Evolutionary conservation across 2,113 vertebrate species (phyloP).

Genomic region (Helogale parvula): DNA sequence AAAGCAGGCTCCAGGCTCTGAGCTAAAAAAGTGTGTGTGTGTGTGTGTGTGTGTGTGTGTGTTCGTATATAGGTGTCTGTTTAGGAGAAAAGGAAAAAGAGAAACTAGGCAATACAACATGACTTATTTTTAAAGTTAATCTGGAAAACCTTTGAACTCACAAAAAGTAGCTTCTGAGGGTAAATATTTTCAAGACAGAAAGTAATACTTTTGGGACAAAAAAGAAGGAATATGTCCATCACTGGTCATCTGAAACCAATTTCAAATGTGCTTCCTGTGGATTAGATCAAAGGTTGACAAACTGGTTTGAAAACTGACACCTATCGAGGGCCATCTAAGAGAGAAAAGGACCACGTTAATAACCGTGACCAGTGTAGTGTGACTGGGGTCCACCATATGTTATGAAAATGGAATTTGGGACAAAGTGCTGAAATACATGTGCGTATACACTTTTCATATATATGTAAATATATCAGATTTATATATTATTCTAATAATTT

Average conservation of each 20-base stretch:
- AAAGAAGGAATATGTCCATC: not conserved
- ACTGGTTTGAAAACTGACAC: not conserved
- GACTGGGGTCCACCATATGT: not conserved
- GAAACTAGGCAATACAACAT: not conserved
- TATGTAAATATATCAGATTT: not conserved
- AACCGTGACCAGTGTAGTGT: not conserved
- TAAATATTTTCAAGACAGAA: not conserved
- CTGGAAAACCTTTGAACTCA: not conserved
- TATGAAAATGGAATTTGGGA: not conserved
- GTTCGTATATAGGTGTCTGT: not conserved
- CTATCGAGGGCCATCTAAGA: not conserved
- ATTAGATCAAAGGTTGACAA: not conserved
- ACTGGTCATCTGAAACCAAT: not conserved
- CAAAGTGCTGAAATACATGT: not conserved
- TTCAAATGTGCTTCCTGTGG: not conserved
- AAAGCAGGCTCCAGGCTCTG: no score
- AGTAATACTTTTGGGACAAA: not conserved
- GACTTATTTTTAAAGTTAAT: constrained; percentile 49
- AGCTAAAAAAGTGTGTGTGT: not conserved
- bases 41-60: not conserved
- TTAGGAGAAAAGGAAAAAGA: not conserved
- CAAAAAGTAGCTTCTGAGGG: not conserved
- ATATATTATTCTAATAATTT: not conserved
- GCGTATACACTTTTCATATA: not conserved
- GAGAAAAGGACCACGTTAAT: not conserved